phyloP scores from a whole-genome alignment of 2,888 invertebrate species.

The Lepidocyrtoides sp. region DNA sequence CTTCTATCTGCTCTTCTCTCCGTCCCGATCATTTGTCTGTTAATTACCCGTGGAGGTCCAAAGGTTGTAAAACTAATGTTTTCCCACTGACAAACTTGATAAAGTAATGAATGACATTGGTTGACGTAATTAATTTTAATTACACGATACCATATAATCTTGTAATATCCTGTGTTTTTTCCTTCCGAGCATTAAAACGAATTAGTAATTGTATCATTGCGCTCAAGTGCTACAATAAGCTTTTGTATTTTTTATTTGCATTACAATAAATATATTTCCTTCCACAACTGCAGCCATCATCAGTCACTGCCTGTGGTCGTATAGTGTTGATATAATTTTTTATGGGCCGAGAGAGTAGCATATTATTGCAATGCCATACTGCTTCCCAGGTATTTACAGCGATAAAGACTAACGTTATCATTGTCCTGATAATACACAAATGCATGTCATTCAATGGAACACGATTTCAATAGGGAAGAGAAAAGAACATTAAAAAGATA shows the following conservation, averaged over 20 bases:
- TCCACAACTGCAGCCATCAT: slow-evolving; percentile 57
- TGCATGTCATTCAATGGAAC: too few species aligned
- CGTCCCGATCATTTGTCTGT: slow-evolving; percentile 48
- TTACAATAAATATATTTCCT: not conserved
- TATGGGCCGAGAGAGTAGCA: not conserved
- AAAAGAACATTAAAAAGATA: slow-evolving; percentile 32
- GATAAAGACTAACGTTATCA: not conserved
- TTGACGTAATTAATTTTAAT: slow-evolving; percentile 78
- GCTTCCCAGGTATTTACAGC: not conserved
- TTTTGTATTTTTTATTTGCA: too few species aligned
- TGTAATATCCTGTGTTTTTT: not conserved
- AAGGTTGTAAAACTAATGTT: slow-evolving; percentile 51
- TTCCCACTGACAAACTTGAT: slow-evolving; percentile 39
- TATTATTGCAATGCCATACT: not conserved
- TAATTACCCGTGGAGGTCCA: slow-evolving; percentile 69
- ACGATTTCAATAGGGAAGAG: not conserved
- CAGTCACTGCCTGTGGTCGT: slow-evolving; percentile 61
- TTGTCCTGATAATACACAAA: not conserved
- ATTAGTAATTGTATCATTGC: not conserved
- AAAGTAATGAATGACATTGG: slow-evolving; percentile 67
- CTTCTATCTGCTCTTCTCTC: too few species aligned
- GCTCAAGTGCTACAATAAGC: too few species aligned
- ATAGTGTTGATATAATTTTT: not conserved
- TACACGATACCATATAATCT: slow-evolving; percentile 11
- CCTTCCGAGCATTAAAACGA: not conserved